Evolutionary conservation across 2,888 invertebrate species (phyloP).

Genomic region (Psylliodes chrysocephalus): DNA sequence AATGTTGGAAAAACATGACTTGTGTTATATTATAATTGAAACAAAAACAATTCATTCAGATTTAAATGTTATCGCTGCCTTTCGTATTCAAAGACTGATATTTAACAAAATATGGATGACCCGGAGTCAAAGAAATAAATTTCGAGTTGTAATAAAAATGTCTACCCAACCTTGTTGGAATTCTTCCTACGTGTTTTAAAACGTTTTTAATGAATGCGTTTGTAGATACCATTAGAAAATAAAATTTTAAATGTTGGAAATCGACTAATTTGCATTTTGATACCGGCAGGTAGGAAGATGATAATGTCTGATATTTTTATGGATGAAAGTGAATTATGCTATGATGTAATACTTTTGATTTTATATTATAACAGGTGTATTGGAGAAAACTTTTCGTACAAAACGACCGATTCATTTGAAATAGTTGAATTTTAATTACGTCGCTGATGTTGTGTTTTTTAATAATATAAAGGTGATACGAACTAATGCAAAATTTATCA

Average conservation of each 20-base stretch:
- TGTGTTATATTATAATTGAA: no score
- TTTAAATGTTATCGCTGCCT: no score
- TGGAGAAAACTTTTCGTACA: background rate
- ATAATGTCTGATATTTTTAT: conserved; percentile 1
- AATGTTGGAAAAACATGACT: no score
- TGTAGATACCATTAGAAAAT: background rate
- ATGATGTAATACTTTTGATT: background rate
- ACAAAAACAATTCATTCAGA: no score
- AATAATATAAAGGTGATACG: no score
- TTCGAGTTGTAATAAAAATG: background rate
- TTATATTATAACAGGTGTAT: background rate
- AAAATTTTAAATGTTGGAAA: background rate
- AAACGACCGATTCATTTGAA: background rate
- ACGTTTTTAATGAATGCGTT: background rate
- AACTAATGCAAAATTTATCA: no score
- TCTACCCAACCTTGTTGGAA: background rate
- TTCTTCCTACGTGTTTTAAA: background rate
- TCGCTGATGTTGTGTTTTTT: no score
- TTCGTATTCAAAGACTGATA: no score
- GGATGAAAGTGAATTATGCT: background rate
- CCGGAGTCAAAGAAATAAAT: background rate
- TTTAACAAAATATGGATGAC: background rate
- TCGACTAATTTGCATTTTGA: background rate
- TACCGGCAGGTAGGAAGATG: background rate
- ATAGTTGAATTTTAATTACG: no score